These are phyloP conservation scores for Aricia artaxerxes DNA, from an alignment of 2,888 invertebrate genomes.

Conservation along the genomic window DNA sequence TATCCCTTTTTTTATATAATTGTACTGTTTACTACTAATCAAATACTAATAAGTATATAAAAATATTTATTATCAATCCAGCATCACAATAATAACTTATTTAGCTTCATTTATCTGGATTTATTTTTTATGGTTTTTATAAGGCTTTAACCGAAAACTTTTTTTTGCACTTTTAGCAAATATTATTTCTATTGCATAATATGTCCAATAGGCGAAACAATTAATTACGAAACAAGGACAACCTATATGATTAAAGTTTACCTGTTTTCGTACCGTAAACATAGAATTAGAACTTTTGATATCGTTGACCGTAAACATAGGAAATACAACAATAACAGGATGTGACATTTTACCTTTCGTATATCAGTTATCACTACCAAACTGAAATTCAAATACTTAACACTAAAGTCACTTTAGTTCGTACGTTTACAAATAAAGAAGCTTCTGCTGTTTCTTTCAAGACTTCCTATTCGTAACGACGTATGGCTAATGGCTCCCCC, in stretches of 20 bases:
- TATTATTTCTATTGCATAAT: neutral
- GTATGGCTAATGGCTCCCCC: too few species aligned
- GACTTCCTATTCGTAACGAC: too few species aligned
- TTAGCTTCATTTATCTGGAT: too few species aligned
- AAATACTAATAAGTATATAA: too few species aligned
- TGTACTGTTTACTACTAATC: neutral
- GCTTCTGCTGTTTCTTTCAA: neutral
- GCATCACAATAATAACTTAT: too few species aligned
- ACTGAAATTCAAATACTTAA: neutral
- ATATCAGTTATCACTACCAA: neutral
- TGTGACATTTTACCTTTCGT: neutral
- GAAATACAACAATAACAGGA: slow-evolving; percentile 1
- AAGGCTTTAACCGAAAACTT: neutral
- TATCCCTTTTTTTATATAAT: neutral
- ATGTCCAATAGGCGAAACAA: neutral
- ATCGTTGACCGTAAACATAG: neutral
- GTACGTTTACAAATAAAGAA: neutral
- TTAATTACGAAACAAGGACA: neutral
- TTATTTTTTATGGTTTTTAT: too few species aligned
- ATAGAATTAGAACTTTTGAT: neutral
- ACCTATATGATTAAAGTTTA: neutral
- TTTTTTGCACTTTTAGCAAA: neutral
- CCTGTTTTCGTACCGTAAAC: neutral
- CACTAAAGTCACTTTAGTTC: neutral
- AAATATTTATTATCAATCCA: too few species aligned